Evolutionary conservation across 2,888 invertebrate genomes (phyloP), one percentile per base, ranked within the genome.

Genomic region (Oegoconia quadripuncta): DNA sequence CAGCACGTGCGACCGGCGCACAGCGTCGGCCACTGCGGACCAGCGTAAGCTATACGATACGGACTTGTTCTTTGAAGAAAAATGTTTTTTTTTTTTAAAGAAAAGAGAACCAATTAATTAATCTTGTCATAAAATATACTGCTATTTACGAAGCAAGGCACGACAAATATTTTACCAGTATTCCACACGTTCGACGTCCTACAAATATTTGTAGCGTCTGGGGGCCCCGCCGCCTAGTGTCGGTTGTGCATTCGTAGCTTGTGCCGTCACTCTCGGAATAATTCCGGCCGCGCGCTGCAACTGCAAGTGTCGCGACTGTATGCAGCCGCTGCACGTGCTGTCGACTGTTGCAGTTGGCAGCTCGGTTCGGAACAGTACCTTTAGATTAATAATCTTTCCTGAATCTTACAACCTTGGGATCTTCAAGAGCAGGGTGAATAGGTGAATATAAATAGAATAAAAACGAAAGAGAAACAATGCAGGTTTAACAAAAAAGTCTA

Each of bases 321-420:
- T 35, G 26, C 35, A 35, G 26, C 16, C 30, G 15, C 13, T 13
- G 30, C 30, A 16, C 30, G 5, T 34, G 34, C 32, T 32, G 14
- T 32, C 18, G n/a, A 18, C 17, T 17, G 20, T 14, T 30, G 32
- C 20, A 18, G 20, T 32, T 32, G 32, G 32, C 32, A 32, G 32
- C 18, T 16, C 20, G 32, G 32, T 32, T 32, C 9, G 18, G 32
- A 32, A 32, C 11, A 32, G 32, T 32, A 32, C 32, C 32, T 26
- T 32, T n/a, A n/a, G 4, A 8, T 20, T 20, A 8, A 20, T n/a
- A n/a, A n/a, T n/a, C n/a, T n/a, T n/a, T n/a, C n/a, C n/a, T n/a
- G n/a, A n/a, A n/a, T n/a, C n/a, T 6, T 6, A 20, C 20, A 6
- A 8, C 20, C 4, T 8, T 20, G 20, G n/a, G n/a, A n/a, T n/a